Conservation (phyloP, 2,888 invertebrate species). For the Lasioglossum morio region DNA sequence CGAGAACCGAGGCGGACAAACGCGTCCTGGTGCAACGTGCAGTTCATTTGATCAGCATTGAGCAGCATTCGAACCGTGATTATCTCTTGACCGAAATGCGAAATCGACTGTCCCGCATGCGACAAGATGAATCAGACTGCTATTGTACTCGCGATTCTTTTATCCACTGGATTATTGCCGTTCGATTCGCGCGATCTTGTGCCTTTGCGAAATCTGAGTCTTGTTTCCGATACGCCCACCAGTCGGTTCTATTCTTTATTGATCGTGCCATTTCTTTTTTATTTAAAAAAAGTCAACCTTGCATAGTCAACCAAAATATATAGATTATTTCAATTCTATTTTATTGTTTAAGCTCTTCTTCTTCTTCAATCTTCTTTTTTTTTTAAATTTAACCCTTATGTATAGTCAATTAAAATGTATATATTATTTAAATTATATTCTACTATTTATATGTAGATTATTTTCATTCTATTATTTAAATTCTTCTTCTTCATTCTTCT, state of each 20-base stretch:
- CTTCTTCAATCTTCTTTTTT: no score
- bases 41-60: constrained; percentile 36
- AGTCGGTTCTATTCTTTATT: background rate
- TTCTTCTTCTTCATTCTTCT: no score
- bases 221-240: background rate
- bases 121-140: constrained; percentile 12
- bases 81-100: constrained; percentile 27
- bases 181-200: background rate
- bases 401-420: no score
- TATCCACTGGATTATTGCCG: background rate
- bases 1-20: background rate
- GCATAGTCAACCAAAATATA: no score
- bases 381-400: no score
- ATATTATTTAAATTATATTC: no score
- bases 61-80: constrained; percentile 24
- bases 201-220: background rate
- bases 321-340: no score
- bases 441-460: no score
- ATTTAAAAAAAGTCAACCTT: no score
- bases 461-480: no score
- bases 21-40: background rate
- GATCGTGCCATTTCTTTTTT: background rate
- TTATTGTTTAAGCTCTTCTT: no score
- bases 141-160: constrained; percentile 22
- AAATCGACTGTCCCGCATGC: background rate